Conservation (phyloP, 2,888 invertebrate genomes). For the Acheta domesticus region DNA sequence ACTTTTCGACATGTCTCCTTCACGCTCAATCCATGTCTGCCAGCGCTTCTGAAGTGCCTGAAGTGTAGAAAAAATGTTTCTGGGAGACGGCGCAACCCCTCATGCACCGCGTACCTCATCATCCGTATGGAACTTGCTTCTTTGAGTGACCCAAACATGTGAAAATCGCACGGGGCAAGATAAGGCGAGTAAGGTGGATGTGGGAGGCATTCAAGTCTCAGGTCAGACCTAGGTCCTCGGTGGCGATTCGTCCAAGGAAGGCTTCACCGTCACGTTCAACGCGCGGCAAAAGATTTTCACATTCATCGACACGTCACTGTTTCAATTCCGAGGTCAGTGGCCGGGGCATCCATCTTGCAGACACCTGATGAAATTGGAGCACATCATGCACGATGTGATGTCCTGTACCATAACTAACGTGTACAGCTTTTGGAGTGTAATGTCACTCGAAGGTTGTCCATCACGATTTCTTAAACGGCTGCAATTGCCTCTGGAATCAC, state of each 20-base stretch:
- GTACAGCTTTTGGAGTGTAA: not conserved
- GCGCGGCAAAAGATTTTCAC: not conserved
- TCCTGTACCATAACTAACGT: not conserved
- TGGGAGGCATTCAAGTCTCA: not conserved
- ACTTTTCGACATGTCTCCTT: not conserved
- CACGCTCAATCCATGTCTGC: slow-evolving; percentile 36
- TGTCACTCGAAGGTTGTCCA: not conserved
- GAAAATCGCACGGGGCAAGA: not conserved
- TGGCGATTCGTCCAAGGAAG: not conserved
- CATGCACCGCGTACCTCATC: not conserved
- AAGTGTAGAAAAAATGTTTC: not conserved
- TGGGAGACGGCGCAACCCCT: not conserved
- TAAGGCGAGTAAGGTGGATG: not conserved
- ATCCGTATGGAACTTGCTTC: not conserved
- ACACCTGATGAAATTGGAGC: too few relatives aligned
- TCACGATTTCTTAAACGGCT: not conserved
- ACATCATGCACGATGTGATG: not conserved
- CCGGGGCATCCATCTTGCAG: too few relatives aligned
- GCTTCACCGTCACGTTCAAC: not conserved
- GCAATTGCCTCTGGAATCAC: not conserved
- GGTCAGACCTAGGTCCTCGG: not conserved
- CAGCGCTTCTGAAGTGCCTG: not conserved
- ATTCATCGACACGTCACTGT: too few relatives aligned
- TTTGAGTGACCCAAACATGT: not conserved
- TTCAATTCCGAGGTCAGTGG: too few relatives aligned